Evolutionary conservation across 2,113 vertebrate species (phyloP).

Genomic region (Amblyornis subalaris): DNA sequence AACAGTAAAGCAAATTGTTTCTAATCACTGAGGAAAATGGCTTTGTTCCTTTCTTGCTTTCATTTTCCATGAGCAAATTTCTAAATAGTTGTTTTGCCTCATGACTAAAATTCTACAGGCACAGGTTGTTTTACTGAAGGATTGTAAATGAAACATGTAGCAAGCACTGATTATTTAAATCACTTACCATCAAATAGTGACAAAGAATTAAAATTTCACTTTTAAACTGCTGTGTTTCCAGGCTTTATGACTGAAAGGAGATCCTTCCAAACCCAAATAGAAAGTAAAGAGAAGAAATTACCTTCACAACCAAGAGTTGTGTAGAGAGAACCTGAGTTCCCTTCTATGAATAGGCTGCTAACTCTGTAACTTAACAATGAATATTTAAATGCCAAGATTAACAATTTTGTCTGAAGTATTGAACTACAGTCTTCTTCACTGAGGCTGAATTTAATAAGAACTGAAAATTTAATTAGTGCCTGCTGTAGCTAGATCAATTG

Average conservation of each 20-base stretch:
- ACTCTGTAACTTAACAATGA: constrained; percentile 14
- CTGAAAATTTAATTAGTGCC: constrained; percentile 29
- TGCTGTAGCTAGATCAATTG: constrained; percentile 24
- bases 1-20: neutral
- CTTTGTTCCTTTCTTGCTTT: neutral
- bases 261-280: neutral
- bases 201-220: neutral
- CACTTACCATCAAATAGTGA: neutral
- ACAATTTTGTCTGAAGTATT: constrained; percentile 37
- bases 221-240: neutral
- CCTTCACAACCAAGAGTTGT: neutral
- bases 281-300: neutral
- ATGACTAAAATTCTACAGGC: neutral
- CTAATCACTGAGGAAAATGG: neutral
- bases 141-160: neutral
- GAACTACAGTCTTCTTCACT: neutral
- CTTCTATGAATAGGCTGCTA: neutral
- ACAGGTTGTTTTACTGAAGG: neutral
- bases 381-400: constrained; percentile 41
- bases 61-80: neutral
- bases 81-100: neutral
- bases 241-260: neutral
- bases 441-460: constrained; percentile 15
- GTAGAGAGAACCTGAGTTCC: neutral
- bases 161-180: neutral